phyloP scores from a whole-genome alignment of 1,140 invertebrate species.

The Drosophila bifasciata region DNA sequence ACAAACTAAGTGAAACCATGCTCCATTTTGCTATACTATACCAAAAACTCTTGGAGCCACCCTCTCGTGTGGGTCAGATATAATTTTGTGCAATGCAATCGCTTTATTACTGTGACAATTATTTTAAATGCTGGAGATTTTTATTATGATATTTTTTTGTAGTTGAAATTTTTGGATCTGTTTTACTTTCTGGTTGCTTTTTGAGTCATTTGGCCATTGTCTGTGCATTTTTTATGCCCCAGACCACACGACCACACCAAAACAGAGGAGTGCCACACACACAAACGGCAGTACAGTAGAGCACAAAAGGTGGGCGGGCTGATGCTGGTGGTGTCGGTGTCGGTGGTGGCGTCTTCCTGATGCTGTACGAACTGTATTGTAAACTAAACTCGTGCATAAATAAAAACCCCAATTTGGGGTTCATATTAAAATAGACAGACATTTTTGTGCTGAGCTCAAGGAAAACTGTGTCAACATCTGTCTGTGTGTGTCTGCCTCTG shows the following conservation, averaged over 20 bases:
- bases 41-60: slow-evolving; percentile 16
- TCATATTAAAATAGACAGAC: slow-evolving; percentile 79
- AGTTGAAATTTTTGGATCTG: slow-evolving; percentile 45
- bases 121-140: slow-evolving; percentile 82
- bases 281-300: slow-evolving; percentile 54
- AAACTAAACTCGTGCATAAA: slow-evolving; percentile 76
- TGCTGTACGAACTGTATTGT: slow-evolving; percentile 58
- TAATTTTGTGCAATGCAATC: slow-evolving; percentile 67
- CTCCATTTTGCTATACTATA: neutral
- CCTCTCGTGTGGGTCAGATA: slow-evolving; percentile 35
- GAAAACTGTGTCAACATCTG: slow-evolving; percentile 75
- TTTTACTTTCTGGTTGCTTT: slow-evolving; percentile 23
- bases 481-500: too few relatives aligned
- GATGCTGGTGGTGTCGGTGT: neutral
- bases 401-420: slow-evolving; percentile 80
- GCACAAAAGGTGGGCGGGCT: slow-evolving; percentile 25
- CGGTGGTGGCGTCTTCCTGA: slow-evolving; percentile 26
- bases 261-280: slow-evolving; percentile 14
- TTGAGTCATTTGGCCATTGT: slow-evolving; percentile 42
- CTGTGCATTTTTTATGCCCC: slow-evolving; percentile 39
- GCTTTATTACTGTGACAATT: slow-evolving; percentile 82
- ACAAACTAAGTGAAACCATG: too few relatives aligned
- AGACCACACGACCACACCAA: neutral
- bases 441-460: slow-evolving; percentile 69
- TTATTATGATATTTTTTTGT: slow-evolving; percentile 78